These are phyloP conservation scores for Sclerurus mexicanus DNA, from an alignment of 2,113 vertebrate genomes.

Conservation along the genomic window DNA sequence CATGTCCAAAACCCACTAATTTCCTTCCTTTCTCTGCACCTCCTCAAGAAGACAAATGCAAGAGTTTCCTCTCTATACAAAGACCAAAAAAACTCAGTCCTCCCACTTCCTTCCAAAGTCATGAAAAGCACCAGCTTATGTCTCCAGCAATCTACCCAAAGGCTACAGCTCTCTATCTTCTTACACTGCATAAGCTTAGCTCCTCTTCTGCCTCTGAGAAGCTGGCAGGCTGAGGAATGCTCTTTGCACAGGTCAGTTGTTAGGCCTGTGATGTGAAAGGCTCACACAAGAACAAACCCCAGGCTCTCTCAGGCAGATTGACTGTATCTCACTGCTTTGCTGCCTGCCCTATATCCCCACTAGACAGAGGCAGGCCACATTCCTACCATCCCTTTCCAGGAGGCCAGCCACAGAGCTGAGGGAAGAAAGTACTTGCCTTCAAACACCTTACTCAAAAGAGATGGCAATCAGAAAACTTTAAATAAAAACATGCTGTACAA, in stretches of 20 bases:
- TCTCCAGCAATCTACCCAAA: not conserved
- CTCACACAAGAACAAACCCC: not conserved
- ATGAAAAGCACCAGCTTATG: not conserved
- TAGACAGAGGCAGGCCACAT: not conserved
- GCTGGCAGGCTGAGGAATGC: not conserved
- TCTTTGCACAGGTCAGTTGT: not conserved
- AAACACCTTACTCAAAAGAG: not conserved
- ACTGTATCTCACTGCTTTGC: not conserved
- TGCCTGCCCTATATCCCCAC: not conserved
- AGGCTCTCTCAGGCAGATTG: not conserved
- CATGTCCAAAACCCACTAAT: not conserved
- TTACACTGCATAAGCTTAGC: not conserved
- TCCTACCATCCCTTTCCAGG: not conserved
- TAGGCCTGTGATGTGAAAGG: not conserved
- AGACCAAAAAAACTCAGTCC: not conserved
- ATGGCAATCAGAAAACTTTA: not conserved
- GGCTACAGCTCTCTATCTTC: not conserved
- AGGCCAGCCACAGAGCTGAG: not conserved
- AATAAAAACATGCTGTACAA: not conserved
- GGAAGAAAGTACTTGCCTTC: not conserved
- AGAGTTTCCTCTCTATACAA: conserved; percentile 1
- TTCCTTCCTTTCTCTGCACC: conserved; percentile 19
- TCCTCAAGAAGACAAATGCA: conserved; percentile 30
- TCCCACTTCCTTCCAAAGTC: not conserved
- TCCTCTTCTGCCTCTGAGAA: not conserved